Conservation (phyloP, 2,113 vertebrate species). For the Genyomyrus donnyi region DNA sequence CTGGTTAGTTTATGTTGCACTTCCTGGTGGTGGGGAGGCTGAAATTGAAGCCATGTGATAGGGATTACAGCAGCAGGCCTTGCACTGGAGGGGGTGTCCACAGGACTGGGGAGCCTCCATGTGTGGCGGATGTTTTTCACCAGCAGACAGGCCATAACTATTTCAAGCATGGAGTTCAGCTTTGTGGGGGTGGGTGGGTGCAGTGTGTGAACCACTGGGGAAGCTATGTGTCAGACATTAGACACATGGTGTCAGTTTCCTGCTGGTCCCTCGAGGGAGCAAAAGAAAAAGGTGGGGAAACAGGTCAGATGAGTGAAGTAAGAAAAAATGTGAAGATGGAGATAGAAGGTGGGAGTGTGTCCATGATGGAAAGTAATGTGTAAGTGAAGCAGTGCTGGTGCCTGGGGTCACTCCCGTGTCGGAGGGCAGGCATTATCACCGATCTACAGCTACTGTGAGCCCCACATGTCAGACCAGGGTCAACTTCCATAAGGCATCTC, state of each 20-base stretch:
- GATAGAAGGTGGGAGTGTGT: not conserved
- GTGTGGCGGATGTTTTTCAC: conserved; percentile 85
- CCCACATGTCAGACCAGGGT: not conserved
- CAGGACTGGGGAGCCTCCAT: conserved; percentile 57
- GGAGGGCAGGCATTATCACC: not conserved
- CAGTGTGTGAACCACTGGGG: conserved; percentile 68
- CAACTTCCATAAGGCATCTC: not conserved
- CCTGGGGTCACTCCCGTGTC: not conserved
- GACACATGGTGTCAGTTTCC: conserved; percentile 64
- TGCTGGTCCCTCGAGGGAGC: conserved; percentile 38
- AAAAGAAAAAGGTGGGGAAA: conserved; percentile 43
- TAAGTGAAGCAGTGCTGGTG: conserved; percentile 7
- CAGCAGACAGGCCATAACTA: conserved; percentile 70
- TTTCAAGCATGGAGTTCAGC: conserved; percentile 61
- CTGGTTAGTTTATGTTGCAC: conserved; percentile 53
- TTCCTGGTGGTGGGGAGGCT: conserved; percentile 49
- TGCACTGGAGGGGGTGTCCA: conserved; percentile 43
- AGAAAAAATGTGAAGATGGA: not conserved
- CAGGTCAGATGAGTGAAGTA: conserved; percentile 10
- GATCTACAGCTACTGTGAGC: not conserved
- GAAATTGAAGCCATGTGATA: conserved; percentile 81
- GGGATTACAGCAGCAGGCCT: conserved; percentile 68
- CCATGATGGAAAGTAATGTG: not conserved
- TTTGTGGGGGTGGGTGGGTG: conserved; percentile 43
- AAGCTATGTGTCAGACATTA: conserved; percentile 68